Percentiles rank a stretch among this genome's conserved stretches.
Conservation (phyloP, 2,113 vertebrate genomes). For the Salminus brasiliensis region DNA sequence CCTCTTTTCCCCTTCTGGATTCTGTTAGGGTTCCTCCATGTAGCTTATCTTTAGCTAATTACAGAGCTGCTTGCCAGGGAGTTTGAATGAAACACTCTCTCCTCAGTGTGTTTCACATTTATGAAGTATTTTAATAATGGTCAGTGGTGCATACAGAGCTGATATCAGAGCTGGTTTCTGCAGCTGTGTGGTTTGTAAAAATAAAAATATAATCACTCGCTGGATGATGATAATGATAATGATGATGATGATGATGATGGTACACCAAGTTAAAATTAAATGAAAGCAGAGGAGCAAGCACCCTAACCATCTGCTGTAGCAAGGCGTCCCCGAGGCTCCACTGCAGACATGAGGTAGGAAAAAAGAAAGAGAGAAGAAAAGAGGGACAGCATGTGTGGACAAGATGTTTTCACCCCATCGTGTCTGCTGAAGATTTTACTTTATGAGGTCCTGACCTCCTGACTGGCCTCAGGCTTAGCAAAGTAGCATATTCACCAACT, state of each 20-base stretch:
- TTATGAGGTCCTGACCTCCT: constrained; percentile 49
- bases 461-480: constrained; percentile 8
- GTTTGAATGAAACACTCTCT: neutral
- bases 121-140: neutral
- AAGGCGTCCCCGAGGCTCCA: neutral
- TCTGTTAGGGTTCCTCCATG: neutral
- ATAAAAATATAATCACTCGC: neutral
- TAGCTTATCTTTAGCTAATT: neutral
- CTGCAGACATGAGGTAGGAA: neutral
- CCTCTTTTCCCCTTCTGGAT: neutral
- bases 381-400: constrained; percentile 50
- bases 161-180: neutral
- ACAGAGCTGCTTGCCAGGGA: neutral
- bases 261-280: neutral
- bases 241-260: no score
- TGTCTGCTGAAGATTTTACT: constrained; percentile 20
- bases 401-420: constrained; percentile 57
- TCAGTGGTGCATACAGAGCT: neutral
- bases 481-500: constrained; percentile 17
- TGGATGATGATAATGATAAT: no score
- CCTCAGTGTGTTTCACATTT: neutral
- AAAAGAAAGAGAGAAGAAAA: neutral
- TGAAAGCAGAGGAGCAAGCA: neutral
- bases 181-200: neutral
- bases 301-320: constrained; percentile 13